A percentile compares a stretch with the other conserved stretches of the same genome.
Conservation (phyloP, 1,140 invertebrate species). For the Drosophila persimilis region DNA sequence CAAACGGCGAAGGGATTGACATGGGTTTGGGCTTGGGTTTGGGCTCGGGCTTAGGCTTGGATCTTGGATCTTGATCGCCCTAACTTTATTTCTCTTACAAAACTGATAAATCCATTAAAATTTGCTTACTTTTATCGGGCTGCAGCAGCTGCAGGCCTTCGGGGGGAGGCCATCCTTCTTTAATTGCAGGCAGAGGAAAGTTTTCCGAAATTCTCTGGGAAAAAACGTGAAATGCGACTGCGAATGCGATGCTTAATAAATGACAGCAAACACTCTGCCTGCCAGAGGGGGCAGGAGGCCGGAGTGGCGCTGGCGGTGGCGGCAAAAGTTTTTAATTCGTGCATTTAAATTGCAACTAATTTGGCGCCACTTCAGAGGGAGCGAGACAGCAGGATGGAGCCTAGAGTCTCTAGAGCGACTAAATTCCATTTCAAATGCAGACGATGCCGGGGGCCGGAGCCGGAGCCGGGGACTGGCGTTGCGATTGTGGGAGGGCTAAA, state of each 20-base stretch:
- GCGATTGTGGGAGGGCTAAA: conserved; percentile 27
- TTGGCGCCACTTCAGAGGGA: conserved; percentile 48
- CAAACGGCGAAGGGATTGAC: conserved; percentile 2
- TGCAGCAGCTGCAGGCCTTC: not conserved
- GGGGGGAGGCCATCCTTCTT: not conserved
- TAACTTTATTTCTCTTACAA: not conserved
- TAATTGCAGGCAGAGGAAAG: conserved; percentile 20
- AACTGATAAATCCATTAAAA: conserved; percentile 21
- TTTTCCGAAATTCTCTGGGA: conserved; percentile 1
- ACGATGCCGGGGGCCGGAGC: conserved; percentile 15
- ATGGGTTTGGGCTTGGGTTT: not conserved
- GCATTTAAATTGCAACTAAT: conserved; percentile 79
- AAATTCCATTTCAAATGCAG: conserved; percentile 70
- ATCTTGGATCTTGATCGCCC: too few species aligned
- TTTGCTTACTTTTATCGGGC: conserved; percentile 14
- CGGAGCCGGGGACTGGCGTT: not conserved
- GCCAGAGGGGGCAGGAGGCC: not conserved
- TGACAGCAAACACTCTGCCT: conserved; percentile 20
- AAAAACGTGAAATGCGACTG: conserved; percentile 34
- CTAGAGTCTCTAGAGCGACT: conserved; percentile 1
- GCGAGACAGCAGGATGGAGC: not conserved
- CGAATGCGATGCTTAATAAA: conserved; percentile 48
- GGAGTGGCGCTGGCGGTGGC: not conserved
- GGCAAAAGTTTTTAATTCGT: conserved; percentile 65
- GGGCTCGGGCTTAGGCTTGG: too few species aligned